These are phyloP conservation scores for Frankliniella intonsa DNA, from an alignment of 2,888 invertebrate species.

Conservation along the genomic window DNA sequence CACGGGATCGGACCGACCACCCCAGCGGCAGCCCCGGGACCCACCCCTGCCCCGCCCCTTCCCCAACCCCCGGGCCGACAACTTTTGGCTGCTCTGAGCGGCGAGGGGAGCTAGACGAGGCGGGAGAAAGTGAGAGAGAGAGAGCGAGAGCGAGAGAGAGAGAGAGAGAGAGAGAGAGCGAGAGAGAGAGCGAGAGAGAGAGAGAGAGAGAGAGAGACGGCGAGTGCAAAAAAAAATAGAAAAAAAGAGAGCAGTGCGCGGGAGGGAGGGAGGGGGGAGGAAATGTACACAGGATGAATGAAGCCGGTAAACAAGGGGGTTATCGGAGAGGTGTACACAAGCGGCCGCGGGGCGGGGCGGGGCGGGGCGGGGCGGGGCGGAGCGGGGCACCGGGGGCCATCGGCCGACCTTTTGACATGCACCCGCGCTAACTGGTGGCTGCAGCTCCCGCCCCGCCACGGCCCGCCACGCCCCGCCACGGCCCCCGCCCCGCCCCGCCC, in stretches of 20 bases:
- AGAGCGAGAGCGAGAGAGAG: background rate
- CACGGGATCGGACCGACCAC: slow-evolving; percentile 36
- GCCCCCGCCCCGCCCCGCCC: background rate
- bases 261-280: background rate
- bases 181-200: slow-evolving; percentile 3
- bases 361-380: too few species aligned
- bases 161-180: slow-evolving; percentile 29
- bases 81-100: slow-evolving; percentile 35
- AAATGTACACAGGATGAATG: slow-evolving; percentile 29
- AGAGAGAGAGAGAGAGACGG: slow-evolving; percentile 27
- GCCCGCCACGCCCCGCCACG: background rate
- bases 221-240: background rate
- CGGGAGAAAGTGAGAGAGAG: background rate
- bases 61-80: slow-evolving; percentile 30
- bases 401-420: too few species aligned
- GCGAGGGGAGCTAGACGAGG: background rate
- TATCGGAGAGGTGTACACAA: slow-evolving; percentile 40
- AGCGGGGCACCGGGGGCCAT: too few species aligned
- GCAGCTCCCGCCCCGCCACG: background rate
- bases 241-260: too few species aligned
- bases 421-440: background rate
- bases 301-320: slow-evolving; percentile 36
- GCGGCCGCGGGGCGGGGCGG: slow-evolving; percentile 12
- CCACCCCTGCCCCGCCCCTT: background rate
- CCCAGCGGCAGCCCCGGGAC: slow-evolving; percentile 34